phyloP scores from a whole-genome alignment of 2,888 invertebrate genomes.

The Pollenia amentaria region DNA sequence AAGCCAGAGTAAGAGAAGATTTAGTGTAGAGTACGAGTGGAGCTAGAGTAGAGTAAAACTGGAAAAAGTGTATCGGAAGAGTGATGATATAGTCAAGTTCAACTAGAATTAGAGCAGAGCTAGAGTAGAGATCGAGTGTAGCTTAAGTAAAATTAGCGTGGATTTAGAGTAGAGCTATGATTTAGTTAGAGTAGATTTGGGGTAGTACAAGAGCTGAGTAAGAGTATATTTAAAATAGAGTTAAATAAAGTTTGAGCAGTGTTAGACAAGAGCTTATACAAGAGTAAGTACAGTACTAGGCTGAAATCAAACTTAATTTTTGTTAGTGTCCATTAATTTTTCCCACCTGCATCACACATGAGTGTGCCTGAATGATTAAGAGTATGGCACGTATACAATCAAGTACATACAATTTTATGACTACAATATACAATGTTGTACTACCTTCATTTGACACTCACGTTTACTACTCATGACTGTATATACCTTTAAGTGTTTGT shows the following conservation, averaged over 20 bases:
- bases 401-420: background rate
- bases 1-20: too few relatives aligned
- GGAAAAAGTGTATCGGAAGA: too few relatives aligned
- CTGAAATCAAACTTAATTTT: background rate
- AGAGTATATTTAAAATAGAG: background rate
- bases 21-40: too few relatives aligned
- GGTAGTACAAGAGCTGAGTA: background rate
- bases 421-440: constrained; percentile 12
- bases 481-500: constrained; percentile 64
- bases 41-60: too few relatives aligned
- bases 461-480: constrained; percentile 35
- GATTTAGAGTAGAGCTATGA: too few relatives aligned
- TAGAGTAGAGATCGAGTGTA: too few relatives aligned
- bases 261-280: background rate
- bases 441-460: background rate
- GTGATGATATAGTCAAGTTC: too few relatives aligned
- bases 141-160: too few relatives aligned
- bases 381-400: background rate
- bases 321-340: background rate
- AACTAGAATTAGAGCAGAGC: too few relatives aligned
- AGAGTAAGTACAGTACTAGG: background rate
- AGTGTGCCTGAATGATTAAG: constrained; percentile 22
- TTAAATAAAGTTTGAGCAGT: background rate
- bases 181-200: background rate
- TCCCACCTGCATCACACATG: background rate